These are phyloP conservation scores for Hemicentrotus pulcherrimus DNA, from an alignment of 35 echinoderm and acorn worm species.

Conservation along the genomic window DNA sequence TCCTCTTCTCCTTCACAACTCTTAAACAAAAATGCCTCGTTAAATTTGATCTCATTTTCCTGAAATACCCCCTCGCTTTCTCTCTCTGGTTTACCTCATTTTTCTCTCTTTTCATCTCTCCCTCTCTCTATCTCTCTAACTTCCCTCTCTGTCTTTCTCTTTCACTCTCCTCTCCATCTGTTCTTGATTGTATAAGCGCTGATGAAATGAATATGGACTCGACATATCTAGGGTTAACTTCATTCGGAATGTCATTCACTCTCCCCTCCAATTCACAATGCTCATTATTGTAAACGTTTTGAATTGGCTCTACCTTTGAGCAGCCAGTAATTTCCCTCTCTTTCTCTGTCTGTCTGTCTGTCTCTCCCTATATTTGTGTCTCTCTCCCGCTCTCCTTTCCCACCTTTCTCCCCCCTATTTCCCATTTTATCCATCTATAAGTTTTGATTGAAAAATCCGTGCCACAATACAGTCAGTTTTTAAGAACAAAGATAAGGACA, in stretches of 20 bases:
- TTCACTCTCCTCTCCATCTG: neutral
- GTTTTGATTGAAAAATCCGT: too few relatives aligned
- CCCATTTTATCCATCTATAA: too few relatives aligned
- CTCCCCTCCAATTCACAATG: neutral
- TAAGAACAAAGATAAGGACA: too few relatives aligned
- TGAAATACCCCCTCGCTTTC: neutral
- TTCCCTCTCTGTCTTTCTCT: neutral
- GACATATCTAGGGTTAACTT: conserved; percentile 3
- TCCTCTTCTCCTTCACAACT: neutral
- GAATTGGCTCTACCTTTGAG: neutral
- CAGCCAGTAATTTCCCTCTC: too few relatives aligned
- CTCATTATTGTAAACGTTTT: too few relatives aligned
- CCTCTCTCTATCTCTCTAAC: neutral
- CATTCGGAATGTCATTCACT: neutral
- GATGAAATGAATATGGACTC: neutral
- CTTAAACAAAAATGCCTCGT: neutral
- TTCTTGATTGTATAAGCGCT: neutral
- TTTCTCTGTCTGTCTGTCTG: too few relatives aligned
- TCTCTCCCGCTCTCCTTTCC: too few relatives aligned
- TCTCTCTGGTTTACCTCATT: too few relatives aligned
- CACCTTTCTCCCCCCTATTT: too few relatives aligned
- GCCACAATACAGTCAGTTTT: too few relatives aligned
- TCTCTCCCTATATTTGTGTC: too few relatives aligned
- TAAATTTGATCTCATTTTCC: neutral
- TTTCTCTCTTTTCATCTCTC: neutral